A percentile compares a stretch with the other conserved stretches of the same genome.
phyloP scores from a whole-genome alignment of 2,113 vertebrate species.

The Datnioides undecimradiatus region DNA sequence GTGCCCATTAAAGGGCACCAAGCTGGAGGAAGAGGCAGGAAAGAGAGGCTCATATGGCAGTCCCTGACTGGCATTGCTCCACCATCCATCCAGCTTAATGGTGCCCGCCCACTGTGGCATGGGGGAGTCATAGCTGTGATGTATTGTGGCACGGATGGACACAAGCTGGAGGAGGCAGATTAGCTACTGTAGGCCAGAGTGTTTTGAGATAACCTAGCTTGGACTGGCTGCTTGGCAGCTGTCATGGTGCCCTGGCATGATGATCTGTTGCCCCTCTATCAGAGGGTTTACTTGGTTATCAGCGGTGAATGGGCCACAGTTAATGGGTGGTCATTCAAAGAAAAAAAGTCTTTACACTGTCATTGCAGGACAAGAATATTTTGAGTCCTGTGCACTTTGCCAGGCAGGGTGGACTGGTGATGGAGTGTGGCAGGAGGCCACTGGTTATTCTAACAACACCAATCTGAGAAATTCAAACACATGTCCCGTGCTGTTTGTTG shows the following conservation, averaged over 20 bases:
- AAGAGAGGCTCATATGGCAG: slow-evolving; percentile 66
- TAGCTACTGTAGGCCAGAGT: slow-evolving; percentile 57
- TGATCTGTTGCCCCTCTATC: slow-evolving; percentile 25
- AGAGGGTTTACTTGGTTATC: slow-evolving; percentile 18
- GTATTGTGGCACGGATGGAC: slow-evolving; percentile 60
- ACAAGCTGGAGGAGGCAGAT: slow-evolving; percentile 68
- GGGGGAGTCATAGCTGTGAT: slow-evolving; percentile 68
- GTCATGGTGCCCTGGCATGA: slow-evolving; percentile 13
- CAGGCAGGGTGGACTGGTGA: neutral
- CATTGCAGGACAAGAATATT: neutral
- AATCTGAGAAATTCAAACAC: neutral
- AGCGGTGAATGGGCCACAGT: neutral
- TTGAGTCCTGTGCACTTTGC: neutral
- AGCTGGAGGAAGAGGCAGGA: slow-evolving; percentile 70
- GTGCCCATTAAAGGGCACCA: slow-evolving; percentile 82
- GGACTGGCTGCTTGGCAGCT: slow-evolving; percentile 36
- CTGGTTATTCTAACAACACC: neutral
- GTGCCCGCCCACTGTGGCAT: slow-evolving; percentile 65
- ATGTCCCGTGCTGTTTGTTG: neutral
- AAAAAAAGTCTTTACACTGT: neutral
- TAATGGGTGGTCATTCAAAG: neutral
- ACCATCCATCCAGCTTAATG: slow-evolving; percentile 74
- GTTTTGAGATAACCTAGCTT: slow-evolving; percentile 58
- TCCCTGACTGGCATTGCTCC: slow-evolving; percentile 65
- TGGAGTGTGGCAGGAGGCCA: neutral